Base-by-base conservation (phyloP, 1,140 invertebrate genomes). In the Neodiprion pinetum region DNA sequence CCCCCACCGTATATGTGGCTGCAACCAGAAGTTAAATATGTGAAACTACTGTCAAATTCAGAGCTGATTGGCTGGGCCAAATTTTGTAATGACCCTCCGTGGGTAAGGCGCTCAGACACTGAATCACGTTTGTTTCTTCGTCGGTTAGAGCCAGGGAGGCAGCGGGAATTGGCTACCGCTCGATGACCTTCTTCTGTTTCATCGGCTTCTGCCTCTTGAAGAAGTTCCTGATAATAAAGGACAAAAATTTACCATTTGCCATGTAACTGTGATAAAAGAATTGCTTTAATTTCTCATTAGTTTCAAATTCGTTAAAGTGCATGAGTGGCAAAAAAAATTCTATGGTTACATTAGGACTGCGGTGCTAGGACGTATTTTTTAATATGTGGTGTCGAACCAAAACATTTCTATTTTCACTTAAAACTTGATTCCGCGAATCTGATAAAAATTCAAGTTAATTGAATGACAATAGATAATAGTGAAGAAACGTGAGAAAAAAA, bases 201-300 rank as follows among this genome's bases (percentile, higher is more conserved):
- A 75, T 91, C 90, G n/a, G 91, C 90, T 82, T 92, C 91, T 12
- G 89, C 91, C 82, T 91, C 88, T 82, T 89, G 88, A 67, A 93
- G 84, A 76, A 92, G 86, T 83, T 91, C 89, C 91, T 92, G 76
- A 72, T 81, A 80, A 72, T 28, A 76, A 76, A 74, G 70, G 71
- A 67, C 61, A 72, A 74, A 67, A 68, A 61, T 28, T 75, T 53
- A 71, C 12, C 67, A 12, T 40, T 40, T 40, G 28, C 28, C 28
- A 40, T 40, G 28, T 40, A 40, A 40, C 5, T 40, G 28, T 40
- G 28, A 40, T 40, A 40, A 5, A 40, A 70, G n/a, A 40, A 75
- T 72, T 10, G 7, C 2, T 0, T 40, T 10, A 40, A 72, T 40
- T 65, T 23, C 21, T 72, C 48, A 61, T 23, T 61, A 17, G 21